Evolutionary conservation across 2,797 vertebrate genomes (phyloP).

Genomic region (Ateles fusciceps): DNA sequence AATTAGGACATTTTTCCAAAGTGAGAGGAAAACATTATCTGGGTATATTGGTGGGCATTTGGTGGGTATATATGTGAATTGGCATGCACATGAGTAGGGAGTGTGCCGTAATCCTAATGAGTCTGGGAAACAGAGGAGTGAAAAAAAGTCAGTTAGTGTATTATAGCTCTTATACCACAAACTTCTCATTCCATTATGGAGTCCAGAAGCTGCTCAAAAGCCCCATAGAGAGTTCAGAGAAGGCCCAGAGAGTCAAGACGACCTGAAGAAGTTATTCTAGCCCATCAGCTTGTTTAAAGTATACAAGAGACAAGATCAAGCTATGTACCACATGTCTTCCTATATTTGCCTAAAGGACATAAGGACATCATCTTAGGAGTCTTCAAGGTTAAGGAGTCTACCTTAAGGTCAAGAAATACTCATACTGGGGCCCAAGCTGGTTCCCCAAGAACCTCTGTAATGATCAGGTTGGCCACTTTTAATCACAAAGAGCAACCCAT

Average conservation of each 20-base stretch:
- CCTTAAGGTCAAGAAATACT: neutral
- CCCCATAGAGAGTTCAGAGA: neutral
- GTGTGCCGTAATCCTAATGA: neutral
- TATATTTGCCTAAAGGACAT: neutral
- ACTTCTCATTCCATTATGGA: neutral
- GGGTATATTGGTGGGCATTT: neutral
- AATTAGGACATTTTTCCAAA: neutral
- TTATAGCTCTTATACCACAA: neutral
- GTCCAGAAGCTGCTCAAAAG: slow-evolving; percentile 24
- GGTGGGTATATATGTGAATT: neutral
- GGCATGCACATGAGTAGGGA: neutral
- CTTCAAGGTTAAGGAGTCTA: neutral
- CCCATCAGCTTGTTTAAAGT: neutral
- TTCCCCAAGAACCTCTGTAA: neutral
- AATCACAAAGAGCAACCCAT: neutral
- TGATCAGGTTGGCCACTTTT: neutral
- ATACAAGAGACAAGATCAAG: neutral
- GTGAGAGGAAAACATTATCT: neutral
- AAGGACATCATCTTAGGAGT: neutral
- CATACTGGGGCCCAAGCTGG: neutral
- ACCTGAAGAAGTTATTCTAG: neutral
- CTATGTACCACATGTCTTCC: neutral
- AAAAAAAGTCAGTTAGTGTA: neutral
- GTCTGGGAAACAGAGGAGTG: neutral
- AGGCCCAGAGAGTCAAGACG: neutral